These are phyloP conservation scores for Oryzias javanicus DNA, from an alignment of 2,113 vertebrate genomes.

Conservation along the genomic window DNA sequence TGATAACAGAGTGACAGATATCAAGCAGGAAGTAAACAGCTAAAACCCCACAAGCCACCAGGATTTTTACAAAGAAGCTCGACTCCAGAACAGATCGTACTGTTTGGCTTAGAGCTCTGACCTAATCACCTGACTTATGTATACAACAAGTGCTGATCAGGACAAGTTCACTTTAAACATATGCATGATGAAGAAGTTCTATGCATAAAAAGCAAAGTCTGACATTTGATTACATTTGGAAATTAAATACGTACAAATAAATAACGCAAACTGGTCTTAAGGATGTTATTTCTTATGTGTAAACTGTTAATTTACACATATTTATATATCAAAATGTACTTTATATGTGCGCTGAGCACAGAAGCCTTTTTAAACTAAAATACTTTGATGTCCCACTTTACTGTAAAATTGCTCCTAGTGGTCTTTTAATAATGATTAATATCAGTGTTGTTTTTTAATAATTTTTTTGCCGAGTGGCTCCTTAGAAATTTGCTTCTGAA, in stretches of 20 bases:
- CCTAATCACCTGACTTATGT: neutral
- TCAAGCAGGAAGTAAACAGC: constrained; percentile 1
- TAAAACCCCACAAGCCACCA: neutral
- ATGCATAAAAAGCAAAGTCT: neutral
- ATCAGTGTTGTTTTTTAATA: no score
- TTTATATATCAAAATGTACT: neutral
- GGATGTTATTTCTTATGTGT: neutral
- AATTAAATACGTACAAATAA: no score
- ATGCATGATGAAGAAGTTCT: neutral
- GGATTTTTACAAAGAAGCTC: neutral
- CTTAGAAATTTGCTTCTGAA: no score
- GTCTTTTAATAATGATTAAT: no score
- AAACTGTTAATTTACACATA: neutral
- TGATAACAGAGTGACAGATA: neutral
- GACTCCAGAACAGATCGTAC: neutral
- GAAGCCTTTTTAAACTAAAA: constrained; percentile 12
- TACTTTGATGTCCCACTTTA: neutral
- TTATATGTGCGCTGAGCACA: neutral
- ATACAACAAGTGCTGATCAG: neutral
- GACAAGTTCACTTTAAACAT: constrained; percentile 1
- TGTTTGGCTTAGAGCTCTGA: constrained; percentile 1
- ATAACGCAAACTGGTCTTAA: neutral
- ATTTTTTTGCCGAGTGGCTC: no score
- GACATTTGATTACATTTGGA: no score
- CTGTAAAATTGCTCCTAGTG: no score